Evolutionary conservation across 2,797 vertebrate genomes (phyloP).

Genomic region (Danio albolineatus): DNA sequence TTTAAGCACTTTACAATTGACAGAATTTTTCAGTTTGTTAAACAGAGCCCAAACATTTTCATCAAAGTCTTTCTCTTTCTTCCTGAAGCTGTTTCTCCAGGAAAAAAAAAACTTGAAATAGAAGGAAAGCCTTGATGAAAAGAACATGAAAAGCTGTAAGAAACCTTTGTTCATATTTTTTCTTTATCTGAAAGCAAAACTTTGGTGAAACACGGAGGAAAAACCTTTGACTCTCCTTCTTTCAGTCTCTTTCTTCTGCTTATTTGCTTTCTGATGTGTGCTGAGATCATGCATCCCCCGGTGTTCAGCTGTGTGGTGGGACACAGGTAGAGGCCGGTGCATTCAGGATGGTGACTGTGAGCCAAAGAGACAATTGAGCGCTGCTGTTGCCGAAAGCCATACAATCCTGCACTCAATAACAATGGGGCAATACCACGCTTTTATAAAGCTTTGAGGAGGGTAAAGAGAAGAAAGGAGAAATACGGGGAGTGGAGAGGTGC

Average conservation of each 20-base stretch:
- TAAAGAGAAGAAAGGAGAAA: slow-evolving; percentile 39
- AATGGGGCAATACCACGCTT: slow-evolving; percentile 70
- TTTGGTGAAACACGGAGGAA: slow-evolving; percentile 17
- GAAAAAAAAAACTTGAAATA: not conserved
- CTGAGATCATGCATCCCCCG: slow-evolving; percentile 41
- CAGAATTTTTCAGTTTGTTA: not conserved
- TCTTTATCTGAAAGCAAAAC: slow-evolving; percentile 31
- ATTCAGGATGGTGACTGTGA: slow-evolving; percentile 57
- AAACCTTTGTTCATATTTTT: slow-evolving; percentile 35
- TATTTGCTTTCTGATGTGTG: slow-evolving; percentile 55
- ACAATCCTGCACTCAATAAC: slow-evolving; percentile 75
- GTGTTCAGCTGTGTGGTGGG: slow-evolving; percentile 55
- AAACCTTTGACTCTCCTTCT: slow-evolving; percentile 39
- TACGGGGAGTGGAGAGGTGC: slow-evolving; percentile 26
- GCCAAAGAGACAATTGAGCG: slow-evolving; percentile 48
- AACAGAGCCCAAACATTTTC: not conserved
- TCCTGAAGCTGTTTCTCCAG: not conserved
- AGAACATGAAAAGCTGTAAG: slow-evolving; percentile 25
- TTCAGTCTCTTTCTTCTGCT: slow-evolving; percentile 50
- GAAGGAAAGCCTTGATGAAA: slow-evolving; percentile 14
- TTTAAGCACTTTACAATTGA: not conserved
- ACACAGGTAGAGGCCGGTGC: slow-evolving; percentile 67
- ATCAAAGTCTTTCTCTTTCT: not conserved
- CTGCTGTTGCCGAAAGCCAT: slow-evolving; percentile 66
- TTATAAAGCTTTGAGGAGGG: slow-evolving; percentile 63